Conservation (phyloP, 2,113 vertebrate genomes). For the Actinemys pallida region DNA sequence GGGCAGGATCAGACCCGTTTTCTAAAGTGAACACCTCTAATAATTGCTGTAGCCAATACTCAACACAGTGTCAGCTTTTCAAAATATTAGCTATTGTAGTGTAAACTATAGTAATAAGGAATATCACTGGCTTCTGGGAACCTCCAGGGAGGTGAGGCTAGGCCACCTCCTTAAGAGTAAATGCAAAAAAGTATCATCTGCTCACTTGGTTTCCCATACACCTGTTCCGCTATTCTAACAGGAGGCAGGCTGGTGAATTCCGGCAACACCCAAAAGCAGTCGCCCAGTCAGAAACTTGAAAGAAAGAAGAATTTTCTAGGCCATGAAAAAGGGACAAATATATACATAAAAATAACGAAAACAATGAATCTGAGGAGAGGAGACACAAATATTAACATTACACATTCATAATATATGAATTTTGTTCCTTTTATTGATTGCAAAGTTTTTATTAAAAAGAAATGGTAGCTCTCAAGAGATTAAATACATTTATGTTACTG, state of each 20-base stretch:
- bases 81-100: not conserved
- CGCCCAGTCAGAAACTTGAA: not conserved
- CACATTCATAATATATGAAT: not conserved
- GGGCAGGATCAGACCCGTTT: no score
- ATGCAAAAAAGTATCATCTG: not conserved
- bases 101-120: rapidly evolving
- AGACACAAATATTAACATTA: not conserved
- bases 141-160: not conserved
- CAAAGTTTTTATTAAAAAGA: not conserved
- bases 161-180: not conserved
- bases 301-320: not conserved
- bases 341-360: not conserved
- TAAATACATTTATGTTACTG: not conserved
- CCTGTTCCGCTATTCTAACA: not conserved
- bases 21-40: not conserved
- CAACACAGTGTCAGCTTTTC: not conserved
- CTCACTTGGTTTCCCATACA: not conserved
- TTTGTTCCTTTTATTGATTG: not conserved
- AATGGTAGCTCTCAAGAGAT: not conserved
- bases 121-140: not conserved
- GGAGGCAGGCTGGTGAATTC: not conserved
- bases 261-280: not conserved
- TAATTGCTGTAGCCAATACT: not conserved
- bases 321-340: not conserved
- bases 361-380: not conserved